Evolutionary conservation across 2,797 vertebrate species (phyloP).

Genomic region (Hydrocynus forskahlii): DNA sequence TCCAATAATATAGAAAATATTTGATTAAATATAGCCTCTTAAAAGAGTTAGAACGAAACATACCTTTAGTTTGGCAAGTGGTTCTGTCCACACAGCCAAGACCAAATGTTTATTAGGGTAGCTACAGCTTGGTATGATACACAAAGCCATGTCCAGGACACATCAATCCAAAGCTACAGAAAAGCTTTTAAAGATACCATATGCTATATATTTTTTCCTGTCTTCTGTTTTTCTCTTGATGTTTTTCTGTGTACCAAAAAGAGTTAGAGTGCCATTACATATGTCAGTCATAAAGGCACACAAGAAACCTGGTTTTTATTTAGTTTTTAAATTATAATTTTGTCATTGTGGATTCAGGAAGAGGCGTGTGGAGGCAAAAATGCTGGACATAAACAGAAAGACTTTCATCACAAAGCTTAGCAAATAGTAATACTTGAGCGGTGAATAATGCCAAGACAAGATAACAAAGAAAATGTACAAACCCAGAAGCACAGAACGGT

Average conservation of each 20-base stretch:
- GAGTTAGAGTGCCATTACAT: neutral
- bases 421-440: no score
- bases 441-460: no score
- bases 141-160: neutral
- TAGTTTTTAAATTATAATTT: no score
- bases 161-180: neutral
- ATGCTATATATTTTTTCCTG: neutral
- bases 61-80: neutral
- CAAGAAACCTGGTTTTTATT: no score
- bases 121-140: neutral
- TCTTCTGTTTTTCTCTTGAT: neutral
- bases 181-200: neutral
- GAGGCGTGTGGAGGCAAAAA: no score
- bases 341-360: no score
- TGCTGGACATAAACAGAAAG: no score
- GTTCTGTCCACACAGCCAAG: neutral
- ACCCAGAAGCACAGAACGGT: no score
- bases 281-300: no score
- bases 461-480: no score
- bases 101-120: conserved; percentile 16
- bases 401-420: no score
- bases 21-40: neutral
- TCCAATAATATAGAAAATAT: neutral
- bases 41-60: neutral
- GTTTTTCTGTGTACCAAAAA: neutral